Evolutionary conservation across 2,888 invertebrate species (phyloP).

Genomic region (Copidosoma aretas): DNA sequence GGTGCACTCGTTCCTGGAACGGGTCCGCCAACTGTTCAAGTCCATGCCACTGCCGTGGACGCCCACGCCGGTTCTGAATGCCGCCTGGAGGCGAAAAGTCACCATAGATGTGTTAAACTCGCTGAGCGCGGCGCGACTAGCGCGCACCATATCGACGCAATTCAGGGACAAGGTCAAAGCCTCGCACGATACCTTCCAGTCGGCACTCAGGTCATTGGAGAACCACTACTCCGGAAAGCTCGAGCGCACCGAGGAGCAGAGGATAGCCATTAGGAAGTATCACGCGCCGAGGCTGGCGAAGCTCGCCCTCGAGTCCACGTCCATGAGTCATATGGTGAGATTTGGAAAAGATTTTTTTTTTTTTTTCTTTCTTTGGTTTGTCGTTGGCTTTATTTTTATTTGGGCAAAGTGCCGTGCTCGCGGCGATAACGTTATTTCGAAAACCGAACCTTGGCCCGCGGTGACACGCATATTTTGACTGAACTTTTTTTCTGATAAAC

Average conservation of each 20-base stretch:
- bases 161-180: slow-evolving; percentile 77
- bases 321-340: slow-evolving; percentile 76
- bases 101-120: slow-evolving; percentile 75
- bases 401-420: too few species aligned
- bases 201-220: slow-evolving; percentile 75
- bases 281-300: slow-evolving; percentile 83
- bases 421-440: too few species aligned
- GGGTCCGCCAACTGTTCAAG: slow-evolving; percentile 71
- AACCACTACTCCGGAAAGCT: slow-evolving; percentile 74
- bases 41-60: slow-evolving; percentile 70
- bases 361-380: too few species aligned
- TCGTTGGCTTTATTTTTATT: too few species aligned
- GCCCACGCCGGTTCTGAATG: slow-evolving; percentile 64
- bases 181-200: slow-evolving; percentile 80
- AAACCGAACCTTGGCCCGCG: too few species aligned
- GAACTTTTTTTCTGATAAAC: too few species aligned
- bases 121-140: slow-evolving; percentile 74
- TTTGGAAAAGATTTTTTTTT: too few species aligned
- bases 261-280: slow-evolving; percentile 77
- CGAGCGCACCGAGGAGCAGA: slow-evolving; percentile 81
- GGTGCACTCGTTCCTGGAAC: slow-evolving; percentile 70
- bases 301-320: slow-evolving; percentile 82
- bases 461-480: too few species aligned
- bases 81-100: slow-evolving; percentile 74
- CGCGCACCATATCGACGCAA: slow-evolving; percentile 75